Conservation (phyloP, 1,140 invertebrate genomes). For the Listronotus oregonensis region DNA sequence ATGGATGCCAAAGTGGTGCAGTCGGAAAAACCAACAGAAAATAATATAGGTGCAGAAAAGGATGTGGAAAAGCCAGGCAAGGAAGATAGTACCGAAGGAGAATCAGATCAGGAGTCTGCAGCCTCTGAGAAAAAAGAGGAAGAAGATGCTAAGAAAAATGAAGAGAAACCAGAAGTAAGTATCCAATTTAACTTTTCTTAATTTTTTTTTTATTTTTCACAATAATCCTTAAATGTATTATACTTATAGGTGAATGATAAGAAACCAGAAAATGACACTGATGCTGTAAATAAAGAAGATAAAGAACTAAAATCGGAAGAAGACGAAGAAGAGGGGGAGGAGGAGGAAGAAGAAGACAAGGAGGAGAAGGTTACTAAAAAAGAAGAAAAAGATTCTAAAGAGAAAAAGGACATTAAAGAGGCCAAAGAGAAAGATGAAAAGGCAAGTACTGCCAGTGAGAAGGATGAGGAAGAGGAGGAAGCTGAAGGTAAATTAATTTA, state of each 20-base stretch:
- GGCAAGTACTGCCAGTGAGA: slow-evolving; percentile 37
- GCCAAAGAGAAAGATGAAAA: slow-evolving; percentile 47
- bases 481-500: slow-evolving; percentile 44
- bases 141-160: slow-evolving; percentile 12
- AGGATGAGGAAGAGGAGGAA: slow-evolving; percentile 55
- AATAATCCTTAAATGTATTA: too few relatives aligned
- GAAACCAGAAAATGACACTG: slow-evolving; percentile 43
- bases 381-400: slow-evolving; percentile 58
- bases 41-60: slow-evolving; percentile 40
- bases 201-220: too few relatives aligned
- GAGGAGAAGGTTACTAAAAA: slow-evolving; percentile 58
- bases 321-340: slow-evolving; percentile 53
- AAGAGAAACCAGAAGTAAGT: slow-evolving; percentile 16
- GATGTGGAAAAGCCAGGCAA: slow-evolving; percentile 36
- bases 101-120: slow-evolving; percentile 38
- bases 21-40: slow-evolving; percentile 34
- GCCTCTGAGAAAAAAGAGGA: slow-evolving; percentile 32
- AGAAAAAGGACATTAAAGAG: slow-evolving; percentile 51
- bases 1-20: slow-evolving; percentile 39
- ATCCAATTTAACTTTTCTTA: too few relatives aligned
- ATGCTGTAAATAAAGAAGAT: slow-evolving; percentile 49
- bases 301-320: slow-evolving; percentile 38
- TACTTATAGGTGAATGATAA: slow-evolving; percentile 39
- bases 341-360: slow-evolving; percentile 55
- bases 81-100: slow-evolving; percentile 33